Conservation (phyloP, 2,797 vertebrate genomes). For the Saxicola maurus region DNA sequence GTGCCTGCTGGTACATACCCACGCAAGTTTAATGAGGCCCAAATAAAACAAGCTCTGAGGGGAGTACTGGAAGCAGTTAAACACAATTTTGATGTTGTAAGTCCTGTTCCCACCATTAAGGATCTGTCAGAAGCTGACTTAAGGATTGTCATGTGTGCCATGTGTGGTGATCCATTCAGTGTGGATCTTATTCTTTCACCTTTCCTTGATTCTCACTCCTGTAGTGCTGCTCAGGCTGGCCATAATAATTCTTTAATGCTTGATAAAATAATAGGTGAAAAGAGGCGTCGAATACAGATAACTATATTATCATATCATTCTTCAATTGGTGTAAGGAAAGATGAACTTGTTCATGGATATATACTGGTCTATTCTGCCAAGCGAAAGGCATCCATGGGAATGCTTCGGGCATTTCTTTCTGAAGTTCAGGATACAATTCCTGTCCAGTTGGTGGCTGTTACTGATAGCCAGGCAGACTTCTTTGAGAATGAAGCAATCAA, state of each 20-base stretch:
- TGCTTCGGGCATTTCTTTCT: constrained; percentile 93
- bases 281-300: constrained; percentile 92
- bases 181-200: constrained; percentile 98
- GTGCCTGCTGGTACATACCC: constrained; percentile 90
- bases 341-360: constrained; percentile 97
- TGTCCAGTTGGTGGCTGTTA: constrained; percentile 96
- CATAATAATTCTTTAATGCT: constrained; percentile 94
- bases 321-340: constrained; percentile 94
- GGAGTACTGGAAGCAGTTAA: constrained; percentile 92
- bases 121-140: constrained; percentile 95
- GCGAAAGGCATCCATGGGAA: constrained; percentile 98
- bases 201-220: constrained; percentile 95
- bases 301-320: constrained; percentile 96
- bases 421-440: constrained; percentile 98
- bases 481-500: constrained; percentile 98
- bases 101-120: constrained; percentile 90
- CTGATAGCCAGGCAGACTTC: constrained; percentile 97
- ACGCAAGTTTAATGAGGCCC: constrained; percentile 94
- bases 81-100: constrained; percentile 91
- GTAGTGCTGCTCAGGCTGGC: constrained; percentile 92
- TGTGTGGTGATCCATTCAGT: constrained; percentile 98
- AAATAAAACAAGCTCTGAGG: constrained; percentile 94
- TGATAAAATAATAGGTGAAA: constrained; percentile 97
- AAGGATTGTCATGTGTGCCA: constrained; percentile 97
- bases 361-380: constrained; percentile 97